phyloP scores from a whole-genome alignment of 2,888 invertebrate genomes.

The Opisthograptis luteolata region DNA sequence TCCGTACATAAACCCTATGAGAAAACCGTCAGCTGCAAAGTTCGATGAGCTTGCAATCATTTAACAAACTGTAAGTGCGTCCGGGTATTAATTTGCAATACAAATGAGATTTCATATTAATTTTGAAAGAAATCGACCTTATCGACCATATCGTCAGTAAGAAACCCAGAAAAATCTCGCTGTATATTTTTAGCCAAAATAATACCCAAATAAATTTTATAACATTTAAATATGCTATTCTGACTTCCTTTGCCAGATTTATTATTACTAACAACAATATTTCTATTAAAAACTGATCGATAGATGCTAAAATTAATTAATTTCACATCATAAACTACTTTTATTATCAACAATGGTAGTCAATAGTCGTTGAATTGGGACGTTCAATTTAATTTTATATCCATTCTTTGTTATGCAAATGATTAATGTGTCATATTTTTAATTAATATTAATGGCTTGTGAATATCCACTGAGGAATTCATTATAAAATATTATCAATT shows the following conservation, averaged over 20 bases:
- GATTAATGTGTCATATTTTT: slow-evolving; percentile 29
- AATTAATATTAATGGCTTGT: slow-evolving; percentile 31
- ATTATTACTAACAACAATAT: slow-evolving; percentile 31
- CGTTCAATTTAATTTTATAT: slow-evolving; percentile 37
- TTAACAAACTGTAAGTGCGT: slow-evolving; percentile 68
- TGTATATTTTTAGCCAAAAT: not conserved
- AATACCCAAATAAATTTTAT: not conserved
- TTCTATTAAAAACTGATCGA: slow-evolving; percentile 36
- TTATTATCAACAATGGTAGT: slow-evolving; percentile 36
- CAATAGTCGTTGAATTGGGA: slow-evolving; percentile 24
- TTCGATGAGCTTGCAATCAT: slow-evolving; percentile 59
- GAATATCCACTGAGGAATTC: slow-evolving; percentile 8
- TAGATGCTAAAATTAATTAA: slow-evolving; percentile 37
- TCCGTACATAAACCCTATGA: slow-evolving; percentile 47
- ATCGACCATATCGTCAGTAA: not conserved
- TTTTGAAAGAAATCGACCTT: slow-evolving; percentile 5
- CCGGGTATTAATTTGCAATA: slow-evolving; percentile 73
- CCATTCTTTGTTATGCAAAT: slow-evolving; percentile 36
- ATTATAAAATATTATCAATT: not conserved
- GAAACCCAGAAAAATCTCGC: not conserved
- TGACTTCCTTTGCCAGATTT: slow-evolving; percentile 32
- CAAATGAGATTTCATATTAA: slow-evolving; percentile 51
- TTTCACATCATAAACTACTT: slow-evolving; percentile 36
- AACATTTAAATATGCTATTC: slow-evolving; percentile 12
- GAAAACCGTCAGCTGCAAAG: slow-evolving; percentile 60